Evolutionary conservation across 2,797 vertebrate species (phyloP), one percentile per base, ranked within the genome.

Genomic region (Tadarida brasiliensis): DNA sequence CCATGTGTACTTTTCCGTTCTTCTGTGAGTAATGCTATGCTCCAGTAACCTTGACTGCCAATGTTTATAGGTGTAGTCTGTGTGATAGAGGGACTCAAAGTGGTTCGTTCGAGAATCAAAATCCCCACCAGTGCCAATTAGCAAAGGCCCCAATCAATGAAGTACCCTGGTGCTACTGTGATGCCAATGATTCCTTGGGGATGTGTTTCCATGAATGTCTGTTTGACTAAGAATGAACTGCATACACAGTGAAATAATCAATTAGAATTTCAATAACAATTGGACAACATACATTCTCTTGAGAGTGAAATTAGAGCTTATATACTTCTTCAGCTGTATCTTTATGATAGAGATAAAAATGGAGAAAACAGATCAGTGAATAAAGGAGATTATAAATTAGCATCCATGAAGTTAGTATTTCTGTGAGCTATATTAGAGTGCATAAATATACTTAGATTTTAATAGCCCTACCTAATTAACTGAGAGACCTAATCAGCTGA

Each of bases 201-300:
- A 61, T 73, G 11, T 87, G 24, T 90, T 91, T 96, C 68, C 11
- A 70, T n/a, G 26, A 9, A 28, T 80, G 9, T 85, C 59, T 93
- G n/a, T 68, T 90, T 77, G n/a, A 87, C n/a, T n/a, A 51, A 76
- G 22, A 93, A 91, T 81, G 3, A 57, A 86, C 17, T 71, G 12
- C 17, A 80, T 24, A 24, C 5, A 67, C 30, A 59, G 1, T 77
- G 76, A 92, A 90, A 82, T 70, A 90, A 87, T 81, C 74, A 35
- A 56, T 86, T 94, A n/a, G 5, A 86, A 92, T 94, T 94, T 94
- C 57, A 78, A 16, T 81, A 30, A 24, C 49, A 94, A 28, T 22
- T 87, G 61, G 16, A 63, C 2, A 84, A 76, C 61, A 71, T 54
- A 24, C 26, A 54, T n/a, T 82, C 1, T 78, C 19, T 71, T 71